Percentiles rank a stretch among this genome's conserved stretches.
Evolutionary conservation across 1,140 invertebrate species (phyloP).

Genomic region (Dolichoris vasculosae): DNA sequence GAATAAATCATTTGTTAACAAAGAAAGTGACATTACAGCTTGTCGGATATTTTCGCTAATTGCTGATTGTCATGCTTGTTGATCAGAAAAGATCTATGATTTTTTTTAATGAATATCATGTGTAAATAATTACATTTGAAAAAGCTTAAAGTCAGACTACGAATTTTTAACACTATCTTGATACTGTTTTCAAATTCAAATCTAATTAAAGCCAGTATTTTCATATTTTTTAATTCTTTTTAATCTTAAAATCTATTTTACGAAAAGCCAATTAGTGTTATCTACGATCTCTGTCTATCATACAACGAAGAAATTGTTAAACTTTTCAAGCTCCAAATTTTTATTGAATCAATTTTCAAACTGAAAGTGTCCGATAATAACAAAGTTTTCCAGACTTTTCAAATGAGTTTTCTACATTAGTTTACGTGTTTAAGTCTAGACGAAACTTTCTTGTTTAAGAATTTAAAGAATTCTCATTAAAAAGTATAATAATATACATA

Average conservation of each 20-base stretch:
- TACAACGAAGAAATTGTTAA: neutral
- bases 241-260: slow-evolving; percentile 2
- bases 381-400: neutral
- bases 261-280: slow-evolving; percentile 44
- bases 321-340: neutral
- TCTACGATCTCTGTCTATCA: slow-evolving; percentile 20
- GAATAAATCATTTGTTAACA: slow-evolving; percentile 12
- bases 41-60: neutral
- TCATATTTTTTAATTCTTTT: neutral
- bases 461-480: no score
- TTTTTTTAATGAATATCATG: neutral
- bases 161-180: neutral
- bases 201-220: slow-evolving; percentile 17
- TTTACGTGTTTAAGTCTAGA: no score
- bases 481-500: no score
- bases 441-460: no score
- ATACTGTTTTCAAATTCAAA: neutral
- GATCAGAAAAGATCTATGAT: neutral
- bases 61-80: neutral
- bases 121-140: neutral
- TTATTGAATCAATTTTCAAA: neutral
- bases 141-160: neutral
- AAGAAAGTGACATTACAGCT: neutral
- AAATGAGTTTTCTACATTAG: neutral
- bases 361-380: neutral